Conservation (phyloP, 2,113 vertebrate species). For the Ictalurus punctatus region DNA sequence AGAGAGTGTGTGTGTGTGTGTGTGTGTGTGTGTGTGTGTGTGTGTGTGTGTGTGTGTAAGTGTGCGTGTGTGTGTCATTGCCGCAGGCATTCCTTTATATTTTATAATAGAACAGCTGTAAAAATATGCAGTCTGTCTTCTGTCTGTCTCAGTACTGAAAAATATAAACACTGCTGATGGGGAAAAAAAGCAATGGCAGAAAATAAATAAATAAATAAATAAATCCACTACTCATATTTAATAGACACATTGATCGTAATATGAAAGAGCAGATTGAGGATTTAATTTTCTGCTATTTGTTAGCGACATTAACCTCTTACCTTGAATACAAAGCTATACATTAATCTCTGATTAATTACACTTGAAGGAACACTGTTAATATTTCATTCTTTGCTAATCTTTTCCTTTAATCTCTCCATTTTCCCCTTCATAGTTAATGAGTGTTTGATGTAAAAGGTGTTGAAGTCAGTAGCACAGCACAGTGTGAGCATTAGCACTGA, state of each 20-base stretch:
- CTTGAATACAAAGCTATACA: not conserved
- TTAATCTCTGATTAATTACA: not conserved
- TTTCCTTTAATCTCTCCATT: not conserved
- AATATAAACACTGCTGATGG: conserved; percentile 11
- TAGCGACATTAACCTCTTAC: not conserved
- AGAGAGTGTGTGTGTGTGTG: not conserved
- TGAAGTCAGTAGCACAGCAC: not conserved
- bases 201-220: not conserved
- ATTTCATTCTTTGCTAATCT: not conserved
- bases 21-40: conserved; percentile 11
- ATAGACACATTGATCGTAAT: not conserved
- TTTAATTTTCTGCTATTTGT: not conserved
- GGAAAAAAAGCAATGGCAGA: not conserved
- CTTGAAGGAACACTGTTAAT: not conserved
- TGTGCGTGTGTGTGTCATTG: not conserved
- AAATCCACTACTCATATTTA: not conserved
- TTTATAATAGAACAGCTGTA: conserved; percentile 11
- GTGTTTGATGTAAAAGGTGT: conserved; percentile 8
- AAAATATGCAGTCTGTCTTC: conserved; percentile 8
- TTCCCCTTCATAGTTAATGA: not conserved
- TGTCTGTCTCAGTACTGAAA: not conserved
- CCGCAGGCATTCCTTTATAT: conserved; percentile 14
- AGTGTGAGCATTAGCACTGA: not conserved
- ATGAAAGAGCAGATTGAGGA: not conserved
- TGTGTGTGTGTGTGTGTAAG: not conserved